phyloP scores from a whole-genome alignment of 2,888 invertebrate genomes.

The Sphinx pinastri region DNA sequence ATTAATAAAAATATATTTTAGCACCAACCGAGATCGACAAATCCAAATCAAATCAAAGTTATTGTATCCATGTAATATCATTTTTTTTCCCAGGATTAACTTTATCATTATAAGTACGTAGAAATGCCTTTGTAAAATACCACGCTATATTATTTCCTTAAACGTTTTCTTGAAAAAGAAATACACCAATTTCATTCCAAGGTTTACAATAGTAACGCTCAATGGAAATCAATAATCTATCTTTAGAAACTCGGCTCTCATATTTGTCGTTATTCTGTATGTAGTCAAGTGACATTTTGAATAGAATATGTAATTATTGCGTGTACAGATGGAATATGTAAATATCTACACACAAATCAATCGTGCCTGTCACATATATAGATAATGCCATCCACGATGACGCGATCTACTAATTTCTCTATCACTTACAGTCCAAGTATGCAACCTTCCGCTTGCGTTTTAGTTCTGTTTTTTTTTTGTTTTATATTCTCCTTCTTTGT shows the following conservation, averaged over 20 bases:
- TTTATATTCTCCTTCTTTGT: no score
- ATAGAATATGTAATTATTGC: neutral
- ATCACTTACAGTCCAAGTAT: no score
- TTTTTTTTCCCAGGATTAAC: neutral
- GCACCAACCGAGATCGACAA: no score
- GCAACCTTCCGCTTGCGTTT: no score
- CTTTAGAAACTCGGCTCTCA: constrained; percentile 13
- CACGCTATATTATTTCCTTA: neutral
- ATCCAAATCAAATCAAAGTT: no score
- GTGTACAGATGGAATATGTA: neutral
- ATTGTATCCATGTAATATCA: no score
- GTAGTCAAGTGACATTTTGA: neutral
- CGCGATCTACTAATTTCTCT: no score
- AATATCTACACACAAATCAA: neutral
- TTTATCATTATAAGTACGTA: no score
- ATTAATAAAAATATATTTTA: no score
- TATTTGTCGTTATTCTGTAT: constrained; percentile 1
- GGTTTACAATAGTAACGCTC: constrained; percentile 9
- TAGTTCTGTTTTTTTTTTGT: no score
- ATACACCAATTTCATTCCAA: neutral
- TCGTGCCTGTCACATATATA: neutral
- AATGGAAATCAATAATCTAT: constrained; percentile 23
- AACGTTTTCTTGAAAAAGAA: constrained; percentile 1
- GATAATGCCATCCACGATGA: no score
- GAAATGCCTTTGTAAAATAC: no score